Evolutionary conservation across 2,113 vertebrate genomes (phyloP).

Genomic region (Archocentrus centrarchus): DNA sequence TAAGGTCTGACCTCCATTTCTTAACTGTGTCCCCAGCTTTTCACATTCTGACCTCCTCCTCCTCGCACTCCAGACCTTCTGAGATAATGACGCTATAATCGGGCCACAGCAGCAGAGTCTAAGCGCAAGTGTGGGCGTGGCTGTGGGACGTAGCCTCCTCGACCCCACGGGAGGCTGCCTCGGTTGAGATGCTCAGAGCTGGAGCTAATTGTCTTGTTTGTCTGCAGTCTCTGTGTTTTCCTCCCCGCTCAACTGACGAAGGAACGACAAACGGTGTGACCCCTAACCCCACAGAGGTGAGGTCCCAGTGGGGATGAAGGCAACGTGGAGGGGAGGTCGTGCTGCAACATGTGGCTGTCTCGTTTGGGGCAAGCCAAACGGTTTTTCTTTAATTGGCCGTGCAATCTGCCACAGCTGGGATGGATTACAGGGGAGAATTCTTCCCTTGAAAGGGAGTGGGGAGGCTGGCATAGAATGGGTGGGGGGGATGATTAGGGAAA

Average conservation of each 20-base stretch:
- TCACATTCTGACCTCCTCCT: conserved; percentile 1
- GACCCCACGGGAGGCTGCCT: conserved; percentile 26
- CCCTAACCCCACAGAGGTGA: conserved; percentile 71
- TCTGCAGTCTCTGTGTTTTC: conserved; percentile 59
- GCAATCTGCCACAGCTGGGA: conserved; percentile 87
- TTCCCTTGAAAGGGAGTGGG: conserved; percentile 77
- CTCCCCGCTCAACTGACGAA: conserved; percentile 65
- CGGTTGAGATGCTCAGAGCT: conserved; percentile 14
- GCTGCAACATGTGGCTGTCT: conserved; percentile 88
- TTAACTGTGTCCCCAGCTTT: not conserved
- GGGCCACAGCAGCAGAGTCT: not conserved
- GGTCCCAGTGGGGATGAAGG: conserved; percentile 50
- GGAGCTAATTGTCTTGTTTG: conserved; percentile 68
- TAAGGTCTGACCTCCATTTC: conserved; percentile 34
- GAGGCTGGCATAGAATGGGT: conserved; percentile 49
- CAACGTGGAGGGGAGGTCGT: conserved; percentile 26
- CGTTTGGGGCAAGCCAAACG: conserved; percentile 84
- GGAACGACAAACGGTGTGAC: conserved; percentile 88
- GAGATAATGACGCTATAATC: conserved; percentile 41
- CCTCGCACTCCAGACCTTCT: conserved; percentile 8
- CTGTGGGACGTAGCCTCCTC: conserved; percentile 25
- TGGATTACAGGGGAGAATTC: conserved; percentile 85
- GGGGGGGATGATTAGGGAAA: conserved; percentile 21
- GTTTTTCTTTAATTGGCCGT: conserved; percentile 86
- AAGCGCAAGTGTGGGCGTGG: conserved; percentile 40